Base-by-base conservation (phyloP, 2,888 invertebrate genomes). In the Epicampocera succincta region DNA sequence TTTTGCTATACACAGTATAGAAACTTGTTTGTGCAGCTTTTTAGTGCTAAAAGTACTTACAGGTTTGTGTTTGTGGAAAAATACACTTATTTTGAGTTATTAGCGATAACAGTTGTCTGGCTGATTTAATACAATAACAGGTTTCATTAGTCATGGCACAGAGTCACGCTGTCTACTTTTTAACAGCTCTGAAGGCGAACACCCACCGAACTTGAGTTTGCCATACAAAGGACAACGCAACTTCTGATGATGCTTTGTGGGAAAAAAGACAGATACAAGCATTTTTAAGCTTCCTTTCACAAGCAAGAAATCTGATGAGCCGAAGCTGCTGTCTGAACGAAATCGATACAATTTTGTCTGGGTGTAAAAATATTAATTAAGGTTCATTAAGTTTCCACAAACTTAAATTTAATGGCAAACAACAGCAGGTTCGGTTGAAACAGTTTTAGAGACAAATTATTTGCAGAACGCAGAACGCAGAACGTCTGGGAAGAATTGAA, bases 261-360 rank as follows among this genome's bases (percentile, higher is more conserved):
- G 40, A 54, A 52, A 29, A 29, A 21, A 21, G 8, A 13, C 4
- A 29, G 13, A 46, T 1, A n/a, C n/a, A n/a, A n/a, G n/a, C n/a
- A n/a, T n/a, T n/a, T 66, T 66, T 15, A 2, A 17, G 66, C 69
- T 50, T 46, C 63, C 33, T 33, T 77, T 52, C 19, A 17, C 44
- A 68, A 58, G n/a, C 15, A 61, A 52, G 78, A 60, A 73, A 78
- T 60, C 60, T 60, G 40, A 79, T 79, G 52, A 40, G 61, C 17
- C 29, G 3, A 12, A 66, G 68, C 25, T 69, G 46, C 38, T 66
- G 46, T 21, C 56, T 44, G 12, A 0, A 44, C 46, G 77, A 65
- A 77, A 82, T 71, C 69, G 69, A 82, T 74, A 77, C 54, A 81
- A 73, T 81, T 77, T n/a, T 42, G 81, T 82, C 81, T 82, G 77